Conservation (phyloP, 2,797 vertebrate genomes). For the Arrhamphus sclerolepis region DNA sequence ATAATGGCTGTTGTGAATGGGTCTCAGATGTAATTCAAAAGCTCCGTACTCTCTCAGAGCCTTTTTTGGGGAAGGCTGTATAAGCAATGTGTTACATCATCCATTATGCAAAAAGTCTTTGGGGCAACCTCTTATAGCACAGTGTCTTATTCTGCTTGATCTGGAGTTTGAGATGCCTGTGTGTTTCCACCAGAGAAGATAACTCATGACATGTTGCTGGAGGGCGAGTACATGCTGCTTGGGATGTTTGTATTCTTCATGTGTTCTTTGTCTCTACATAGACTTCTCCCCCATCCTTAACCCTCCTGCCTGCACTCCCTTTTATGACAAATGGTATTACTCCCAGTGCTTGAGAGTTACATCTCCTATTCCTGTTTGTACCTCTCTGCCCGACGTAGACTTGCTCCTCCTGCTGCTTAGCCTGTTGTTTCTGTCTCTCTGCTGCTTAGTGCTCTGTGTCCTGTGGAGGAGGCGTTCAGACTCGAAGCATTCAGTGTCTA, state of each 20-base stretch:
- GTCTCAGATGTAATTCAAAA: constrained; percentile 33
- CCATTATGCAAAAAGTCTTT: constrained; percentile 65
- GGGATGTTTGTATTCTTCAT: constrained; percentile 67
- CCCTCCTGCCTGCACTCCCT: constrained; percentile 20
- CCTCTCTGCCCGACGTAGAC: constrained; percentile 1
- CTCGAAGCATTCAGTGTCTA: constrained; percentile 88
- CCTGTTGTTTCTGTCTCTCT: constrained; percentile 16
- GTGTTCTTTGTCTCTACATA: constrained; percentile 46
- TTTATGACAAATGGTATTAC: constrained; percentile 40
- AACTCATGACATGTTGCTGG: constrained; percentile 59
- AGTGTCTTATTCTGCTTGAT: constrained; percentile 59
- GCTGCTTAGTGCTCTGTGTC: constrained; percentile 89
- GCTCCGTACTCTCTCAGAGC: constrained; percentile 33
- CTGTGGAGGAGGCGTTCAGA: constrained; percentile 96
- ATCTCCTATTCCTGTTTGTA: constrained; percentile 38
- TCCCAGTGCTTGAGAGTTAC: constrained; percentile 7
- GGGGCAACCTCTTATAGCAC: constrained; percentile 55
- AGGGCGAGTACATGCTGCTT: constrained; percentile 56
- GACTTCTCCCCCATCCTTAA: constrained; percentile 27
- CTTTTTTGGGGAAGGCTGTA: constrained; percentile 34
- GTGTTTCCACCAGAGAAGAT: constrained; percentile 57
- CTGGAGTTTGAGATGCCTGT: constrained; percentile 51
- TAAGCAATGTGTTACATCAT: constrained; percentile 55
- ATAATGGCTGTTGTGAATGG: constrained; percentile 4
- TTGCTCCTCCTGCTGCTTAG: constrained; percentile 4